Percentiles rank a stretch among this genome's conserved stretches.
These are phyloP conservation scores for Cephus cinctus DNA, from an alignment of 1,140 invertebrate genomes.

Conservation along the genomic window DNA sequence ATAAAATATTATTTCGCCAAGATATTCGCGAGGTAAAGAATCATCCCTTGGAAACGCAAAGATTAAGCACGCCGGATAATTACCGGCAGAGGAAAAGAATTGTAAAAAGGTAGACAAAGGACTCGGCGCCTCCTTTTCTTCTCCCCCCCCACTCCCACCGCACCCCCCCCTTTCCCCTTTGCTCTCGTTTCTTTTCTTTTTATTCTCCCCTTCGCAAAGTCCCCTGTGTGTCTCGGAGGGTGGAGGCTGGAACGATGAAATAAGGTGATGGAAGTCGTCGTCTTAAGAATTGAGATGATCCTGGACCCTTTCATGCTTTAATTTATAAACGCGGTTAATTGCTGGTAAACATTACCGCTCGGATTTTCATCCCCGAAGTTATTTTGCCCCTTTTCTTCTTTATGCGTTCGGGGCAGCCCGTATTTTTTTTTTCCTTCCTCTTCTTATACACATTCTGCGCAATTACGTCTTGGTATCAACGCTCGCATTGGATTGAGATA, in stretches of 20 bases:
- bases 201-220: neutral
- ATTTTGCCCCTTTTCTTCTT: slow-evolving; percentile 4
- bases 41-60: too few relatives aligned
- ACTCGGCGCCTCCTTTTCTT: slow-evolving; percentile 4
- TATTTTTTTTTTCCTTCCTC: neutral
- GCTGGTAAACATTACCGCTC: slow-evolving; percentile 14
- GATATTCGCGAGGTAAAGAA: too few relatives aligned
- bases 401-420: slow-evolving; percentile 1
- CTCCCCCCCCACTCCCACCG: neutral
- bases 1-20: too few relatives aligned
- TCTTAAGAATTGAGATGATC: too few relatives aligned
- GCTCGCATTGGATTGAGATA: slow-evolving; percentile 21
- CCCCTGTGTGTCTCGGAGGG: too few relatives aligned
- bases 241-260: too few relatives aligned
- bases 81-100: neutral
- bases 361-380: slow-evolving; percentile 1
- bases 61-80: neutral
- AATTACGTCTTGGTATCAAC: too few relatives aligned
- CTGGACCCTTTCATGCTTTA: too few relatives aligned
- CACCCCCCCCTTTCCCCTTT: slow-evolving; percentile 16
- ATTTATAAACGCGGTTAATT: slow-evolving; percentile 21
- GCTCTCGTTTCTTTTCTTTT: neutral
- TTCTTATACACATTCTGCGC: too few relatives aligned
- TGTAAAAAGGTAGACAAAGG: neutral
- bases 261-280: too few relatives aligned